Conservation (phyloP, 2,797 vertebrate genomes). For the Steatocranus sp. region DNA sequence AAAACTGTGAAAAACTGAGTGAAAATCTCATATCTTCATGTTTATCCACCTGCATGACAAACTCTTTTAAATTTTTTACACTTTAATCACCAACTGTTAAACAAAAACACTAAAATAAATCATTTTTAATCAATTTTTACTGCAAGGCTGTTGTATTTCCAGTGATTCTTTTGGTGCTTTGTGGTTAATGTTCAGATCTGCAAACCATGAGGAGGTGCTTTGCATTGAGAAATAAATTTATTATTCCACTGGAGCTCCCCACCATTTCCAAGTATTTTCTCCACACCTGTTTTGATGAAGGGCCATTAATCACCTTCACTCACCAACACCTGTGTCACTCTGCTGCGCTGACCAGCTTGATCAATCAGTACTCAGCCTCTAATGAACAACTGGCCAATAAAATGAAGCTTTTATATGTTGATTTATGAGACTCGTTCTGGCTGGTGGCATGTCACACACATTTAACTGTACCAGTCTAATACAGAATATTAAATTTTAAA, state of each 20-base stretch:
- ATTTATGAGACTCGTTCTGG: constrained; percentile 55
- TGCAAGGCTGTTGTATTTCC: neutral
- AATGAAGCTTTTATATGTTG: constrained; percentile 45
- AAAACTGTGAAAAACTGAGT: neutral
- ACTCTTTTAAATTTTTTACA: constrained; percentile 4
- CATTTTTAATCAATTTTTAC: neutral
- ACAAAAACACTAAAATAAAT: neutral
- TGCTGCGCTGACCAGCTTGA: constrained; percentile 37
- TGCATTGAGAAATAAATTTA: neutral
- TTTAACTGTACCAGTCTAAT: constrained; percentile 21
- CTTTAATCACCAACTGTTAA: constrained; percentile 21
- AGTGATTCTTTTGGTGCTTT: neutral
- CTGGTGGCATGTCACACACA: constrained; percentile 3
- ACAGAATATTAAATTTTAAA: constrained; percentile 16
- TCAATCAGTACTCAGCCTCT: constrained; percentile 42
- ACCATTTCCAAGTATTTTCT: constrained; percentile 5
- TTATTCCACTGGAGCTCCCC: neutral
- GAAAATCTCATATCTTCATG: constrained; percentile 31
- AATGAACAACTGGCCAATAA: constrained; percentile 52
- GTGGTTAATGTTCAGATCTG: neutral
- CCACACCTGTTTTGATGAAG: constrained; percentile 56
- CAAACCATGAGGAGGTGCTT: neutral
- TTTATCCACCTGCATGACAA: neutral
- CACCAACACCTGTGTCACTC: constrained; percentile 58
- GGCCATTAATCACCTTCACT: constrained; percentile 63